Conservation (phyloP, 1,140 invertebrate species). For the Macrobrachium rosenbergii region DNA sequence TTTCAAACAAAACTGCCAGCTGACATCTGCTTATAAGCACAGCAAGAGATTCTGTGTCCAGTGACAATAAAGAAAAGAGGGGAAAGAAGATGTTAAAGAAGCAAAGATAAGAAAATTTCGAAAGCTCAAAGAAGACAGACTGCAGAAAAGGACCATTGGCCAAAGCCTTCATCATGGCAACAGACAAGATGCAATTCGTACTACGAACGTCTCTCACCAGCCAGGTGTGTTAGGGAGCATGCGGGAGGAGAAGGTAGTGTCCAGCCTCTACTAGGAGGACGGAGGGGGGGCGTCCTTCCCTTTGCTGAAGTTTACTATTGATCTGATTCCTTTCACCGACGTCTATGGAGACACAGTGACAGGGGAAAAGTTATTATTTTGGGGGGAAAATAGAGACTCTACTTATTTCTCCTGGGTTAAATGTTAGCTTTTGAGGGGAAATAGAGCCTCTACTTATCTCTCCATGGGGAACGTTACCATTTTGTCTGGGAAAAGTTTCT, state of each 20-base stretch:
- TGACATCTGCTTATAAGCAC: no score
- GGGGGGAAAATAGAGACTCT: neutral
- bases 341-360: conserved; percentile 42
- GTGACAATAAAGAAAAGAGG: no score
- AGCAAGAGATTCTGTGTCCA: no score
- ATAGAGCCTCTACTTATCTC: no score
- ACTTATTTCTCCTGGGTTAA: no score
- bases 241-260: conserved; percentile 35
- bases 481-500: no score
- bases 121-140: conserved; percentile 14
- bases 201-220: conserved; percentile 41
- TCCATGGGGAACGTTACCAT: no score
- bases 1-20: no score
- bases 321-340: conserved; percentile 61
- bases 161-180: no score
- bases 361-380: neutral
- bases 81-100: no score
- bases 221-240: conserved; percentile 44
- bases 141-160: neutral
- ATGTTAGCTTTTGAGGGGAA: no score
- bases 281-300: conserved; percentile 59
- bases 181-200: neutral
- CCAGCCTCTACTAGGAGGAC: conserved; percentile 57
- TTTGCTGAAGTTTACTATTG: conserved; percentile 64
- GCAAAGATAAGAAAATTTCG: neutral